These are phyloP conservation scores for Megaceryle torquata DNA, from an alignment of 2,113 vertebrate genomes.

Conservation along the genomic window DNA sequence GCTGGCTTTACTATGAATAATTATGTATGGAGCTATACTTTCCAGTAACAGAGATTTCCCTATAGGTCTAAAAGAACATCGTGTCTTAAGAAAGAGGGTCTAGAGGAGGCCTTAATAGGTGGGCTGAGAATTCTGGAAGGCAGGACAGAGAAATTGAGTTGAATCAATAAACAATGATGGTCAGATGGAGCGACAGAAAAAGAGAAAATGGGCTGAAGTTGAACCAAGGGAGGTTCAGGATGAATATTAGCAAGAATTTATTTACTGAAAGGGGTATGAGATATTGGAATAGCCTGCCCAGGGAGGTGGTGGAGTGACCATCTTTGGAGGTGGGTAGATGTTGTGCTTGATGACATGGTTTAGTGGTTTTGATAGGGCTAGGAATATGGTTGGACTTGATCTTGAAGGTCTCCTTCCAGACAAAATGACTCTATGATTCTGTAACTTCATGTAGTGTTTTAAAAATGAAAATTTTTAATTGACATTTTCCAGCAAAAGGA, in stretches of 20 bases:
- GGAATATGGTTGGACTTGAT: no score
- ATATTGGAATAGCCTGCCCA: no score
- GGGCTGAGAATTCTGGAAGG: not conserved
- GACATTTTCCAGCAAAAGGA: not conserved
- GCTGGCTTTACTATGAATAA: not conserved
- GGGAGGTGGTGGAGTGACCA: no score
- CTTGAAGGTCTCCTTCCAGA: no score
- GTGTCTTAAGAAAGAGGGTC: not conserved
- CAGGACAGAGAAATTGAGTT: not conserved
- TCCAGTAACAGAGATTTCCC: not conserved
- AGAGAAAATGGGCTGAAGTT: no score
- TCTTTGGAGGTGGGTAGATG: no score
- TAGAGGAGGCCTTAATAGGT: not conserved
- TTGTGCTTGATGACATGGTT: no score
- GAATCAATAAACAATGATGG: not conserved
- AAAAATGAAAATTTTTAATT: not conserved
- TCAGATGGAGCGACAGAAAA: not conserved
- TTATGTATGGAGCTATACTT: not conserved
- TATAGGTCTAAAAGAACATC: not conserved
- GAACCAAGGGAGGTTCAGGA: no score
- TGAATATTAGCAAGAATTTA: no score
- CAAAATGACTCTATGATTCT: no score
- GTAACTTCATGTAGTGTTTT: not conserved
- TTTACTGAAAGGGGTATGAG: no score
- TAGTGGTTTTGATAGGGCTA: no score